These are phyloP conservation scores for Podilymbus podiceps DNA, from an alignment of 2,113 vertebrate species.

Conservation along the genomic window DNA sequence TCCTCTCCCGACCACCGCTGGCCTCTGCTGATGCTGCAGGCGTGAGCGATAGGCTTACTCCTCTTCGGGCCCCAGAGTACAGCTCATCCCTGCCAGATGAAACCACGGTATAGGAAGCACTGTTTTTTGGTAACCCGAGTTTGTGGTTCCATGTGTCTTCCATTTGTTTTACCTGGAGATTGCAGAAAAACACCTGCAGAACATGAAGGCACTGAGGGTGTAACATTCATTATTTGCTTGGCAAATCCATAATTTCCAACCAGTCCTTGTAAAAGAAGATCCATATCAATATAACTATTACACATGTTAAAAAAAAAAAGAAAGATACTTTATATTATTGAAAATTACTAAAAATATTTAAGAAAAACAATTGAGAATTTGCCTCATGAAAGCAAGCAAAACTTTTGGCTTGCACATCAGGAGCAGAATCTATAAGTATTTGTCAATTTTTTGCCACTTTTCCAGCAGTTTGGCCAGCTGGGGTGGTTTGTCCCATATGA, in stretches of 20 bases:
- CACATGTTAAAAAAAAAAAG: background rate
- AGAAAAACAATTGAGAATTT: background rate
- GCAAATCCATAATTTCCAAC: background rate
- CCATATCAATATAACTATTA: background rate
- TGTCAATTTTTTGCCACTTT: background rate
- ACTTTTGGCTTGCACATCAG: background rate
- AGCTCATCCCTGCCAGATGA: background rate
- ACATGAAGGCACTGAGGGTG: fast-evolving
- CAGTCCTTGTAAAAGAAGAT: background rate
- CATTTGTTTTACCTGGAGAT: background rate
- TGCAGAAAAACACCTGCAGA: background rate
- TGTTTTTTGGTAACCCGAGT: background rate
- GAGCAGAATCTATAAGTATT: background rate
- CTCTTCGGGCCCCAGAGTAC: background rate
- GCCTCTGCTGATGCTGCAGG: background rate
- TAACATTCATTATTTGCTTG: background rate
- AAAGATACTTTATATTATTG: background rate
- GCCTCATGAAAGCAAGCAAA: background rate
- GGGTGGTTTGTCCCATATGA: background rate
- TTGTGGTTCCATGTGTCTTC: background rate
- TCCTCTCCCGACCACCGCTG: background rate
- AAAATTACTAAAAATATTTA: background rate
- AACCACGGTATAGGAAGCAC: background rate
- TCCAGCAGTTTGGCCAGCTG: background rate
- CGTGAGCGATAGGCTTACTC: fast-evolving